Conservation (phyloP, 1,140 invertebrate species). For the Cyclina sinensis region DNA sequence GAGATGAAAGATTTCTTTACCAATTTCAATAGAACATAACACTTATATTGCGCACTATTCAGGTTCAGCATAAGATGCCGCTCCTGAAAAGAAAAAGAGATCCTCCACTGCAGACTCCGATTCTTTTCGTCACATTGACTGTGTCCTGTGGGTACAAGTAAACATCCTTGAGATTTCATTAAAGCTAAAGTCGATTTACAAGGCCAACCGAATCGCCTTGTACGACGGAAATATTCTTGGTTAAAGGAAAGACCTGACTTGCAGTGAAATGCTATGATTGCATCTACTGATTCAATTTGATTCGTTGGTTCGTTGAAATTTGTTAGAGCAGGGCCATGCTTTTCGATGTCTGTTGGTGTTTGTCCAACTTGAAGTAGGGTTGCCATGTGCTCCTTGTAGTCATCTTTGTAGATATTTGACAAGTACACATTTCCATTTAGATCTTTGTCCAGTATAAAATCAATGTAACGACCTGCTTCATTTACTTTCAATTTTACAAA, state of each 20-base stretch:
- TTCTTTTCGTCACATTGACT: not conserved
- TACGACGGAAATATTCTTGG: constrained; percentile 18
- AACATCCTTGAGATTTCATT: not conserved
- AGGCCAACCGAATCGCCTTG: constrained; percentile 13
- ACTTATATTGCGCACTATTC: constrained; percentile 41
- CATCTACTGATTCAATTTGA: not conserved
- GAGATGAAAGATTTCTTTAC: constrained; percentile 5
- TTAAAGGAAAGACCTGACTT: not conserved
- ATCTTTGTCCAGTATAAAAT: not conserved
- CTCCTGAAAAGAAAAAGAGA: constrained; percentile 51
- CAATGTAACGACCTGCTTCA: not conserved
- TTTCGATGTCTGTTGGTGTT: not conserved
- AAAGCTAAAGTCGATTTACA: not conserved
- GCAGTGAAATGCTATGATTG: constrained; percentile 14
- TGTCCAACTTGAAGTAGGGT: not conserved
- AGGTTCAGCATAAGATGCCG: constrained; percentile 37
- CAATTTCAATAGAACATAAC: constrained; percentile 48
- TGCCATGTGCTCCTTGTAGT: not conserved
- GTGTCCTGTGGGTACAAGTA: constrained; percentile 45
- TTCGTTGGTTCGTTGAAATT: constrained; percentile 1
- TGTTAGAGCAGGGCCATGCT: constrained; percentile 11
- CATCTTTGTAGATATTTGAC: constrained; percentile 27
- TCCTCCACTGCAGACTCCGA: constrained; percentile 30
- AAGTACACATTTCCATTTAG: not conserved
- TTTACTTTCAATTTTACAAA: constrained; percentile 31